Percentiles rank a stretch among this genome's conserved stretches.
These are phyloP conservation scores for Nomada fucata DNA, from an alignment of 2,888 invertebrate species.

Conservation along the genomic window DNA sequence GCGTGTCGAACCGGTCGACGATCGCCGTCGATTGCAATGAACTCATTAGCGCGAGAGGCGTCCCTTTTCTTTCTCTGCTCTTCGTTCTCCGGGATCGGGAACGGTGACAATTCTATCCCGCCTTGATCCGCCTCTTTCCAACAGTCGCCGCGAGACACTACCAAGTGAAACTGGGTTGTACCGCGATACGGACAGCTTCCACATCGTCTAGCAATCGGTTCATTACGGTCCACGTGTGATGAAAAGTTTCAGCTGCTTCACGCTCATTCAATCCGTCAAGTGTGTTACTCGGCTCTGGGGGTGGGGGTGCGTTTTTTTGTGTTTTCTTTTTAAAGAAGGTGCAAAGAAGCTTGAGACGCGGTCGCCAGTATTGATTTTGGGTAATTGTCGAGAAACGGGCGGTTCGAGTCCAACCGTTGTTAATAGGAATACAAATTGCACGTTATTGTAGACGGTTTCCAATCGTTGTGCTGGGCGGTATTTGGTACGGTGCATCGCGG, in stretches of 20 bases:
- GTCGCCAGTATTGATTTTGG: background rate
- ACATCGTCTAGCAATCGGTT: slow-evolving; percentile 40
- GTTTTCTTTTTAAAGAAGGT: no score
- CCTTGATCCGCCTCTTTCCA: background rate
- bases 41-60: slow-evolving; percentile 58
- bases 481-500: no score
- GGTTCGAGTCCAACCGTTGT: background rate
- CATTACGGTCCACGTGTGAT: slow-evolving; percentile 28
- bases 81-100: background rate
- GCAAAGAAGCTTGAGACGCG: background rate
- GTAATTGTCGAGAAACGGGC: background rate
- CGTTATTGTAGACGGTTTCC: no score
- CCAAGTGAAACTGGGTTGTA: slow-evolving; percentile 43
- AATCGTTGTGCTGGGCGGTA: no score
- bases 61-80: background rate
- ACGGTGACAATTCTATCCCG: slow-evolving; percentile 37
- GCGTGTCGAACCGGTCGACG: slow-evolving; percentile 48
- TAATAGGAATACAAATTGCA: no score
- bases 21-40: slow-evolving; percentile 60
- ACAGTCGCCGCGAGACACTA: slow-evolving; percentile 2
- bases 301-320: no score
- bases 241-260: slow-evolving; percentile 20
- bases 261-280: background rate
- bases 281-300: background rate
- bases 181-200: slow-evolving; percentile 15